These are phyloP conservation scores for Aptenodytes forsteri DNA, from an alignment of 2,113 vertebrate species.

Conservation along the genomic window DNA sequence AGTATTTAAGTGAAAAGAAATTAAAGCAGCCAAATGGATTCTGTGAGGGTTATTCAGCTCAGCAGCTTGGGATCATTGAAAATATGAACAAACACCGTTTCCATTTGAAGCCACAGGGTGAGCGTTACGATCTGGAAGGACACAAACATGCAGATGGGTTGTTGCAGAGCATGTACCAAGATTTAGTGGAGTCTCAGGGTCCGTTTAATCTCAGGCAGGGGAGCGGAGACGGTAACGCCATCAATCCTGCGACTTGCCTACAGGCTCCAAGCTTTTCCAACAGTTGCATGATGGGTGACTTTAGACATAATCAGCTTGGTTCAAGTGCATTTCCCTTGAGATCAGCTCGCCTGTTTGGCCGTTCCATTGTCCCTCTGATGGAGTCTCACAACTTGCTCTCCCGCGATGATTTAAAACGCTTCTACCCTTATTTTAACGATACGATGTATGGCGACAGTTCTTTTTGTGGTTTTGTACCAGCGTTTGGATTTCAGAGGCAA, in stretches of 20 bases:
- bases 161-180: conserved; percentile 67
- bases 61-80: conserved; percentile 69
- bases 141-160: conserved; percentile 59
- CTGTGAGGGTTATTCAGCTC: conserved; percentile 71
- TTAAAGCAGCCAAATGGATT: conserved; percentile 75
- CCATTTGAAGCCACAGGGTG: conserved; percentile 63
- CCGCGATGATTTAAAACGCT: conserved; percentile 61
- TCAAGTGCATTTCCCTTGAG: conserved; percentile 60
- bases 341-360: conserved; percentile 41
- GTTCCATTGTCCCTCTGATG: conserved; percentile 64
- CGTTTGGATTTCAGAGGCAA: conserved; percentile 71
- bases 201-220: conserved; percentile 66
- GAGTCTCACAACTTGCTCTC: conserved; percentile 69
- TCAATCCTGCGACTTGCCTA: conserved; percentile 29
- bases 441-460: conserved; percentile 63
- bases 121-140: conserved; percentile 65
- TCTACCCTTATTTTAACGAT: conserved; percentile 69
- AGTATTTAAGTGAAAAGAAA: conserved; percentile 77
- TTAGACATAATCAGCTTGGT: conserved; percentile 52
- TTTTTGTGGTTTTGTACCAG: conserved; percentile 66
- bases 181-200: conserved; percentile 64
- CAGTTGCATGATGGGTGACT: conserved; percentile 68
- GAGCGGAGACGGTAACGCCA: conserved; percentile 29
- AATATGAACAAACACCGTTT: conserved; percentile 69
- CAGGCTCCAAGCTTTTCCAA: conserved; percentile 66